Base-by-base conservation (phyloP, 2,888 invertebrate genomes). In the Eucriotettix oculatus region DNA sequence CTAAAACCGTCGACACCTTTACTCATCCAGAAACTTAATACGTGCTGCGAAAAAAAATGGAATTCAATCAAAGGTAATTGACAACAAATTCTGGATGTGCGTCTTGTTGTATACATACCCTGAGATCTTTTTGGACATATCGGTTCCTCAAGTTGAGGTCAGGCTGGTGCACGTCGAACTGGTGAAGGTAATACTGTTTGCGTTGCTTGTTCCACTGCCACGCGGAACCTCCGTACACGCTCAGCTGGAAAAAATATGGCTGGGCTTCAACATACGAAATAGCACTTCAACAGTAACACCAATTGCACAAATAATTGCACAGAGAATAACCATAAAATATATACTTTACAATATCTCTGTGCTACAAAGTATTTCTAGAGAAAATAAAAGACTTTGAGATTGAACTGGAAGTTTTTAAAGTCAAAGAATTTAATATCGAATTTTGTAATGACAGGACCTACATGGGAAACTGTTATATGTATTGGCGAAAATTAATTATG, bases 1-100 rank as follows among this genome's bases (percentile, higher is more conserved):
- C 82, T 74, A 66, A 84, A 80, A 0, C 84, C 85, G 64, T 80
- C 78, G 1, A 83, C 78, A 1, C 83, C 83, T 48, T 73, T 72
- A 10, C 77, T 72, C 62, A 84, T 65, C 83, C 83, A 84, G 66
- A 78, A 79, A 1, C 70, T 69, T 11, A 82, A 62, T 0, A 75
- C 76, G 1, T 75, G 70, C 70, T 76, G 64, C 12, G 61, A 16
- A 14, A 10, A 42, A 3, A 11, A 16, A 54, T 16, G 11, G 10
- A 54, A 17, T 10, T 5, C 5, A 14, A 48, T 14, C 12, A 48
- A n/a, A 14, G n/a, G n/a, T n/a, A 14, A 48, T 48, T 14, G 48
- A 3, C 12, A 48, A 48, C 2, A 48, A 48, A 5, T n/a, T 14
- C 7, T 2, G 7, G 3, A 7, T 29, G 7, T 29, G 2, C 29